Percentiles rank a stretch among this genome's conserved stretches.
These are phyloP conservation scores for Parnassius smintheus DNA, from an alignment of 2,888 invertebrate species.

Conservation along the genomic window DNA sequence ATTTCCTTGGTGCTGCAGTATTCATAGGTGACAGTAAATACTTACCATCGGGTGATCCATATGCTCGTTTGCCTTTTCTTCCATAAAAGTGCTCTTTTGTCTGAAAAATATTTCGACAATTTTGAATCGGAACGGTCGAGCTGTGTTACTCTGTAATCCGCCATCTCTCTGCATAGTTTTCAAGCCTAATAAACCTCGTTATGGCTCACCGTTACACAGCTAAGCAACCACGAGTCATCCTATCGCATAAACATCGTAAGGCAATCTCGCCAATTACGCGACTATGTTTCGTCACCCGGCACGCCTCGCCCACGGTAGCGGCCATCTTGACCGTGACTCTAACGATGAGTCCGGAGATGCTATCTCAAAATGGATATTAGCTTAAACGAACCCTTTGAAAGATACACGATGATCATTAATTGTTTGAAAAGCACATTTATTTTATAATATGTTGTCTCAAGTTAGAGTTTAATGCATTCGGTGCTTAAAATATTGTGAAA, in stretches of 20 bases:
- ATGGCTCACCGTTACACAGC: background rate
- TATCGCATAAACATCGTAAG: slow-evolving; percentile 17
- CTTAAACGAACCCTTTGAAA: slow-evolving; percentile 7
- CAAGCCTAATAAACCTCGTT: slow-evolving; percentile 7
- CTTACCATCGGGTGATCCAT: no score
- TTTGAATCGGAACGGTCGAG: no score
- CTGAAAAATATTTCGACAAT: no score
- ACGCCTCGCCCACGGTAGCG: slow-evolving; percentile 16
- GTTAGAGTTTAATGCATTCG: no score
- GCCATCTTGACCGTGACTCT: background rate
- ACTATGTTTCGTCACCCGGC: slow-evolving; percentile 22
- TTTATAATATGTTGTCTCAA: no score
- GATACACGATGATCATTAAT: background rate
- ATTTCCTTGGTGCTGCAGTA: no score
- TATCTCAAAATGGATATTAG: slow-evolving; percentile 14
- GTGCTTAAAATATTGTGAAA: no score
- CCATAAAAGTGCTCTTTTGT: no score
- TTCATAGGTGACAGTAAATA: no score
- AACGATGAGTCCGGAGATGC: slow-evolving; percentile 9
- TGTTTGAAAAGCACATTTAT: background rate
- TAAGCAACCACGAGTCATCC: slow-evolving; percentile 1
- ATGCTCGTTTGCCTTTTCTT: no score
- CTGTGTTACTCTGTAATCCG: background rate
- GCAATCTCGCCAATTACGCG: slow-evolving; percentile 24
- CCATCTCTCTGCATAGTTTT: slow-evolving; percentile 2